These are phyloP conservation scores for Butorides virescens DNA, from an alignment of 2,113 vertebrate species.

Conservation along the genomic window DNA sequence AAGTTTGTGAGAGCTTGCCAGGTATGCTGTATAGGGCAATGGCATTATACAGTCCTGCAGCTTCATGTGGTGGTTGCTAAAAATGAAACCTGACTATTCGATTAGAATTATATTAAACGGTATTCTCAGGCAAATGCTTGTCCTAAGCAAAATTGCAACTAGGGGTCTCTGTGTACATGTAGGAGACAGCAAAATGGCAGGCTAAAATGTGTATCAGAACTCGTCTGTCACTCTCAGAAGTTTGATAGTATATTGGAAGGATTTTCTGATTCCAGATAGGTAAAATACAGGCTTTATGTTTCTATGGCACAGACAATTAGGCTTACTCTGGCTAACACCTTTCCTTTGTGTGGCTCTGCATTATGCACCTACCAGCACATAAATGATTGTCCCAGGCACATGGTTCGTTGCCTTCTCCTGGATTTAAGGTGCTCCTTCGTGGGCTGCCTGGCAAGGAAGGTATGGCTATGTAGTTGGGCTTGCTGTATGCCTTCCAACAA, in stretches of 20 bases:
- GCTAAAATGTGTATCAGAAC: not conserved
- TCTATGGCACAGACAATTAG: not conserved
- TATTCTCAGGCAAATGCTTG: not conserved
- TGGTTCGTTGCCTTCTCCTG: not conserved
- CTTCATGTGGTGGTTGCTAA: not conserved
- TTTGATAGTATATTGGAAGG: not conserved
- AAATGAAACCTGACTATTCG: not conserved
- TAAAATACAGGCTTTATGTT: not conserved
- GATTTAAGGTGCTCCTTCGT: not conserved
- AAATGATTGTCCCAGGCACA: not conserved
- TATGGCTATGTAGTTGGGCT: not conserved
- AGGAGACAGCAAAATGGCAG: not conserved
- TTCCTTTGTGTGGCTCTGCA: not conserved
- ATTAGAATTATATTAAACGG: not conserved
- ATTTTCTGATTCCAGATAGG: not conserved
- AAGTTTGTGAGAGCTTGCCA: not conserved
- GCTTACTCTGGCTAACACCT: not conserved
- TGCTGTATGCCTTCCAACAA: not conserved
- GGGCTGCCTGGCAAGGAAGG: not conserved
- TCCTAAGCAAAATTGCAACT: conserved; percentile 30
- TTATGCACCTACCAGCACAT: not conserved
- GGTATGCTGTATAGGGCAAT: not conserved
- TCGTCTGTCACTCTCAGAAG: not conserved
- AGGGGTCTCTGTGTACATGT: conserved; percentile 44
- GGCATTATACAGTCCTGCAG: not conserved